Base-by-base conservation (phyloP, 2,797 vertebrate genomes). In the Botia kubotai region DNA sequence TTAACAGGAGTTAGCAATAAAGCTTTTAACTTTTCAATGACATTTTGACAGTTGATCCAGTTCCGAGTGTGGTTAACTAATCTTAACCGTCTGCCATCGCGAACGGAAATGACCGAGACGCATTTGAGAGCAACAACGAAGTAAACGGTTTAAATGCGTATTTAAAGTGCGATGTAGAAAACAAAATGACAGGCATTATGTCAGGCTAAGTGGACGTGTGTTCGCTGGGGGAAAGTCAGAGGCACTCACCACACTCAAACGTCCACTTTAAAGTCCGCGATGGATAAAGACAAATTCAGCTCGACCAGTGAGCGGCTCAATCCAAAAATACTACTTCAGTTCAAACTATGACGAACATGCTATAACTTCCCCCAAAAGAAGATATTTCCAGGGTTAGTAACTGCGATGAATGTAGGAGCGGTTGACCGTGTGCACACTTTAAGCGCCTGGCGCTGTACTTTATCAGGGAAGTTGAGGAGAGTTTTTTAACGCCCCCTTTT, bases 381-480 rank as follows among this genome's bases (percentile, higher is more conserved):
- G 4, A 23, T 75, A 23, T 7, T 65, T 53, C 1, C 13, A n/a
- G 48, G 2, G 26, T 33, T 23, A 19, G 7, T 68, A 12, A 36
- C 33, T 67, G 50, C 70, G 52, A 21, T 21, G 67, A 58, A 33
- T 48, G 17, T 13, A 53, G 29, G 11, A 52, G 16, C 21, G 19
- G 26, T 26, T 26, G 23, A 26, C 23, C 23, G 23, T 26, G 23
- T 26, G 23, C 23, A 26, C 23, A 26, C 23, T 26, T 26, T 2
- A 26, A 26, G 39, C 39, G 16, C 13, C 10, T 17, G 6, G 48
- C 36, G 74, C 50, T 77, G 48, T 26, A 75, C 77, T 83, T 66
- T 73, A 80, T 80, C 58, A 74, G 82, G 79, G 79, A 85, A 83
- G 86, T 82, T 85, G n/a, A 26, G 23, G 69, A 82, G 79, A 55